Conservation (phyloP, 2,888 invertebrate genomes). For the Polyommatus icarus region DNA sequence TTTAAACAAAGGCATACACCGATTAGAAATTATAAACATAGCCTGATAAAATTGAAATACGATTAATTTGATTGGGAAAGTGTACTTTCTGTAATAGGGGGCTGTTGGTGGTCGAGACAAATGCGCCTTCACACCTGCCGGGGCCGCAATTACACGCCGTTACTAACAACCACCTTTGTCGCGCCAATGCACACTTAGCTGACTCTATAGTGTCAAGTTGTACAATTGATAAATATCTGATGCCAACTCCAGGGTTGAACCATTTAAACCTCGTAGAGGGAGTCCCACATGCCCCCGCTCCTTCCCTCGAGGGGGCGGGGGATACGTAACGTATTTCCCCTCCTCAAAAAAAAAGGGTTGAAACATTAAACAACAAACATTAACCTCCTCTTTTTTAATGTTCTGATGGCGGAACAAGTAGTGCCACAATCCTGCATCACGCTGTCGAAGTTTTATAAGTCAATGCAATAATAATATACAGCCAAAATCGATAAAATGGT, state of each 20-base stretch:
- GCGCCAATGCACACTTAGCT: conserved; percentile 5
- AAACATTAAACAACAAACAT: background rate
- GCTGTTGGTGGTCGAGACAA: conserved; percentile 39
- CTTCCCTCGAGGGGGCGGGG: too few relatives aligned
- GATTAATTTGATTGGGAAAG: conserved; percentile 48
- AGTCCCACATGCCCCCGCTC: too few relatives aligned
- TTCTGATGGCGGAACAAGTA: background rate
- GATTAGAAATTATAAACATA: conserved; percentile 41
- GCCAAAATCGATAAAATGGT: too few relatives aligned
- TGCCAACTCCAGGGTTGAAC: background rate
- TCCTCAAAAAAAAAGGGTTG: too few relatives aligned
- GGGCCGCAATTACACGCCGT: conserved; percentile 23
- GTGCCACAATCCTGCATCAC: background rate
- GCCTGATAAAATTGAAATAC: conserved; percentile 44
- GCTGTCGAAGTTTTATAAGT: too few relatives aligned
- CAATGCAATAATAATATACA: too few relatives aligned
- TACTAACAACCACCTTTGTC: conserved; percentile 26
- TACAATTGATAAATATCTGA: background rate
- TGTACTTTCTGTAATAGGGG: conserved; percentile 43
- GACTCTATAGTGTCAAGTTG: background rate
- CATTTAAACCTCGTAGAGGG: too few relatives aligned
- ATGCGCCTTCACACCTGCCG: conserved; percentile 36
- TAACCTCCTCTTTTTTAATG: background rate
- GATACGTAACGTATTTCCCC: too few relatives aligned
- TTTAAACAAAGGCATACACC: background rate